A percentile compares a stretch with the other conserved stretches of the same genome.
phyloP scores from a whole-genome alignment of 2,797 vertebrate genomes.

The Menidia menidia region DNA sequence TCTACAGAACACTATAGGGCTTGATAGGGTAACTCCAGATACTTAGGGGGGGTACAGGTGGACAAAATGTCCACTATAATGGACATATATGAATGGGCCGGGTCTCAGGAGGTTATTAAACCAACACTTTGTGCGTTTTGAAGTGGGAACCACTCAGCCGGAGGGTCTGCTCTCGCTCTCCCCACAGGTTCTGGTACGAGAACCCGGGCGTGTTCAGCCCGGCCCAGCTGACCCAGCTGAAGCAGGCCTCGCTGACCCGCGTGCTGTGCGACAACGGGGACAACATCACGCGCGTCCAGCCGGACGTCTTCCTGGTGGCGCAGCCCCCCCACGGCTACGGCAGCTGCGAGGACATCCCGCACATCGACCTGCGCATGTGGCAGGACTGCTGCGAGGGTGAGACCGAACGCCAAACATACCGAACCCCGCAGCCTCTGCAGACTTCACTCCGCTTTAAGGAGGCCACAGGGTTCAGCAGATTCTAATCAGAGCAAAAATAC shows the following conservation, averaged over 20 bases:
- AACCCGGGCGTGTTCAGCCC: conserved; percentile 94
- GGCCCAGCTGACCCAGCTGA: conserved; percentile 95
- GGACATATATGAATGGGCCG: too few species aligned
- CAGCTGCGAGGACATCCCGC: conserved; percentile 90
- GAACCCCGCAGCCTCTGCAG: too few species aligned
- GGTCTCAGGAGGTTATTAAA: too few species aligned
- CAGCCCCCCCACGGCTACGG: conserved; percentile 92
- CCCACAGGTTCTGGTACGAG: conserved; percentile 94
- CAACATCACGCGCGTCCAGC: conserved; percentile 95
- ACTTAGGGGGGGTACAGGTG: too few species aligned
- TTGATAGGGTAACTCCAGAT: too few species aligned
- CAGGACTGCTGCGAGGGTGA: conserved; percentile 98
- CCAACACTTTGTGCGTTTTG: neutral
- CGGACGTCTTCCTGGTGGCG: conserved; percentile 91
- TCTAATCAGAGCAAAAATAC: too few species aligned
- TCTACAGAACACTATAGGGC: too few species aligned
- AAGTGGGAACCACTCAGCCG: neutral
- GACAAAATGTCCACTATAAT: too few species aligned
- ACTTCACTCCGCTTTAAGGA: too few species aligned
- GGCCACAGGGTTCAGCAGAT: too few species aligned
- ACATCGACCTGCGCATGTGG: conserved; percentile 96
- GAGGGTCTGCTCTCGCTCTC: neutral
- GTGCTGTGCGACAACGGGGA: conserved; percentile 95
- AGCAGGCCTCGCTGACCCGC: conserved; percentile 92
- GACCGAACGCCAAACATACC: neutral